Conservation (phyloP, 2,888 invertebrate species). For the Ptilodon capucinus region DNA sequence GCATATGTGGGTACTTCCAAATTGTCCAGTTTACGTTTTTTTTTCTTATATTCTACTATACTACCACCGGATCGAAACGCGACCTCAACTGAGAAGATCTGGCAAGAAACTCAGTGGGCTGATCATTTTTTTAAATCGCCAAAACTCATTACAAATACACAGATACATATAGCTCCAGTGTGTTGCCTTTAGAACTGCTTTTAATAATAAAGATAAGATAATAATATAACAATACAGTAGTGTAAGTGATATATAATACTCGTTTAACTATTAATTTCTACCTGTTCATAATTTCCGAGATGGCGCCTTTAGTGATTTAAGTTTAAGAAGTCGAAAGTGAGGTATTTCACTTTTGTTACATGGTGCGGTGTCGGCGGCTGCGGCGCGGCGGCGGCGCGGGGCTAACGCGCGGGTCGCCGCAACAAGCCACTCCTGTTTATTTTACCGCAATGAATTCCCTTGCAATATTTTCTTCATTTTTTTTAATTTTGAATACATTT, state of each 20-base stretch:
- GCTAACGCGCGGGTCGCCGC: conserved; percentile 43
- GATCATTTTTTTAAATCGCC: too few relatives aligned
- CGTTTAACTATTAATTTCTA: neutral
- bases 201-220: too few relatives aligned
- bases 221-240: neutral
- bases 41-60: too few relatives aligned
- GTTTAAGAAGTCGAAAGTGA: conserved; percentile 13
- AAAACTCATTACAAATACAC: too few relatives aligned
- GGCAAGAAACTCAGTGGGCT: too few relatives aligned
- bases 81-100: too few relatives aligned
- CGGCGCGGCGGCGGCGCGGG: conserved; percentile 17
- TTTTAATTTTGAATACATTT: conserved; percentile 81
- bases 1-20: too few relatives aligned
- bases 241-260: neutral
- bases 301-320: conserved; percentile 7
- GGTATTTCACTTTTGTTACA: conserved; percentile 21
- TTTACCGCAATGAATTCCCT: conserved; percentile 78
- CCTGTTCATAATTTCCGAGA: conserved; percentile 1
- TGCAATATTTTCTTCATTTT: conserved; percentile 76
- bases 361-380: conserved; percentile 15
- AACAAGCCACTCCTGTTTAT: conserved; percentile 77
- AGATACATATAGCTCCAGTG: too few relatives aligned
- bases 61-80: too few relatives aligned
- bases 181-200: too few relatives aligned
- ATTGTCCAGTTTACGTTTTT: too few relatives aligned